phyloP scores from a whole-genome alignment of 2,888 invertebrate genomes.

The Phyllotreta striolata region DNA sequence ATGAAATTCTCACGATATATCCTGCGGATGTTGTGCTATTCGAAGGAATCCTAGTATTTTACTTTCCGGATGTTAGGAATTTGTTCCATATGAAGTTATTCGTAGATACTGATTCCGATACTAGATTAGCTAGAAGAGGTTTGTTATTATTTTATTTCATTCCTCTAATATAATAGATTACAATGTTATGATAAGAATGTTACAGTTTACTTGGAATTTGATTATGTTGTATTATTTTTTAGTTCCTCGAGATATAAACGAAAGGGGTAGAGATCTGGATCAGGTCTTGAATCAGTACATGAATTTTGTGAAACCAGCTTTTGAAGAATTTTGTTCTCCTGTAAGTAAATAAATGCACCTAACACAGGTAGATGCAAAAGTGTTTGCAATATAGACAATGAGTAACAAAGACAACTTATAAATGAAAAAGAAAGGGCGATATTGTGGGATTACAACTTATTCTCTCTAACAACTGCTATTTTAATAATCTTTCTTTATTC shows the following conservation, averaged over 20 bases:
- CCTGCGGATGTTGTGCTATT: constrained; percentile 97
- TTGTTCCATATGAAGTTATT: constrained; percentile 99
- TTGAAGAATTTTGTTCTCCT: constrained; percentile 98
- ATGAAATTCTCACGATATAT: constrained; percentile 82
- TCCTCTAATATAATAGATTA: no score
- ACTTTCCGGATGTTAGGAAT: constrained; percentile 92
- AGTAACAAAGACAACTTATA: no score
- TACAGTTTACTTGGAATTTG: not conserved
- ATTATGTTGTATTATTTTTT: constrained; percentile 48
- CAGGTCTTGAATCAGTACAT: constrained; percentile 96
- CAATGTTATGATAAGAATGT: no score
- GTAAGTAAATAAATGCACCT: no score
- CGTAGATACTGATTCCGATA: constrained; percentile 99
- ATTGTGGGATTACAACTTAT: no score
- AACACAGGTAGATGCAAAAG: no score
- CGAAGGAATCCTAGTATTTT: constrained; percentile 98
- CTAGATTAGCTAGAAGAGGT: constrained; percentile 95
- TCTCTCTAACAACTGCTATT: no score
- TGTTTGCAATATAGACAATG: no score
- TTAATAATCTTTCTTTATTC: no score
- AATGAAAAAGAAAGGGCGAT: no score
- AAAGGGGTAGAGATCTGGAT: constrained; percentile 92
- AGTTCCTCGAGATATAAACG: constrained; percentile 96
- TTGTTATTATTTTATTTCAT: constrained; percentile 39
- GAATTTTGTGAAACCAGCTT: constrained; percentile 99